Conservation (phyloP, 2,797 vertebrate species). For the Coregonus suidteri region DNA sequence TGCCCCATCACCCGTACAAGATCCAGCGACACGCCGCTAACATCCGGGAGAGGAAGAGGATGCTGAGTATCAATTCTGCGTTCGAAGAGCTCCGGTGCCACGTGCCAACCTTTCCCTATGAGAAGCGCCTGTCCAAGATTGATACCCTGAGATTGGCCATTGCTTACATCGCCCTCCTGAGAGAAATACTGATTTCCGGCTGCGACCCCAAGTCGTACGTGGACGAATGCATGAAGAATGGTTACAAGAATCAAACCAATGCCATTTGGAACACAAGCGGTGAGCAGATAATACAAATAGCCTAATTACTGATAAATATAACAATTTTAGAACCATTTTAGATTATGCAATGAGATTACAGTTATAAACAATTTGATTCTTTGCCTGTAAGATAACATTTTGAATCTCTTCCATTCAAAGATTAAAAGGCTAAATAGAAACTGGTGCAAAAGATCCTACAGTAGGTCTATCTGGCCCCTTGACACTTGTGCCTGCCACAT, state of each 20-base stretch:
- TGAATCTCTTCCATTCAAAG: too few relatives aligned
- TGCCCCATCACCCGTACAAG: slow-evolving; percentile 68
- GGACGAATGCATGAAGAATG: slow-evolving; percentile 79
- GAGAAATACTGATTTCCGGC: slow-evolving; percentile 80
- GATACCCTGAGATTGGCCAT: slow-evolving; percentile 79
- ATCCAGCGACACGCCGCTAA: slow-evolving; percentile 81
- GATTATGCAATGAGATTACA: too few relatives aligned
- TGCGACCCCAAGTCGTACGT: slow-evolving; percentile 77
- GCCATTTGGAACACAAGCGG: slow-evolving; percentile 83
- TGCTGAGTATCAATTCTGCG: slow-evolving; percentile 80
- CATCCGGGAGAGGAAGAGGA: slow-evolving; percentile 81
- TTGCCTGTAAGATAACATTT: too few relatives aligned
- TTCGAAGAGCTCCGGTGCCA: slow-evolving; percentile 78
- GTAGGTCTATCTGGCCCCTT: too few relatives aligned
- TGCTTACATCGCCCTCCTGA: slow-evolving; percentile 80
- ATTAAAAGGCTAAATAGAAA: too few relatives aligned
- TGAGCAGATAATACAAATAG: slow-evolving; percentile 53
- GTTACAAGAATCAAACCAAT: slow-evolving; percentile 68
- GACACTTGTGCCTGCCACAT: too few relatives aligned
- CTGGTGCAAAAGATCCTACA: too few relatives aligned
- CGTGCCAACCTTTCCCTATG: slow-evolving; percentile 82
- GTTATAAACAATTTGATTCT: too few relatives aligned
- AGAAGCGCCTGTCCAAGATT: slow-evolving; percentile 84
- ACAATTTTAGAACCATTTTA: not conserved
- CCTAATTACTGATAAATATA: not conserved